Evolutionary conservation across 2,888 invertebrate genomes (phyloP), one percentile per base, ranked within the genome.

Genomic region (Eutolmus rufibarbis): DNA sequence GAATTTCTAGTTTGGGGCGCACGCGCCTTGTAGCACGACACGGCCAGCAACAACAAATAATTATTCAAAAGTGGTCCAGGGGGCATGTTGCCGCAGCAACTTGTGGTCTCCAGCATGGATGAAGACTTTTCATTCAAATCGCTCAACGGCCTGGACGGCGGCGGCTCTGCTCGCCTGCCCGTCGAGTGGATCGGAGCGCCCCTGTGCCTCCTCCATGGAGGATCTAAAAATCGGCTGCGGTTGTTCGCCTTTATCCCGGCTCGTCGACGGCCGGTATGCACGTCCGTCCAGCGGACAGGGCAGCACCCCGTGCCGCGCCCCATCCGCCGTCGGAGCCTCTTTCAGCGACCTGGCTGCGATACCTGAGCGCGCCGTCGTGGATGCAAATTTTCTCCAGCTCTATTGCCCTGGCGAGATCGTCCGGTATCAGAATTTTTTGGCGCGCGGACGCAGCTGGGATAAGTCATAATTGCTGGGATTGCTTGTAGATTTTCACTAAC

Each of bases 1-100:
- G 89, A 89, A 89, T 87, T 88, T 89, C 89, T 87, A 87, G 89
- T 89, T 89, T 86, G 28, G 31, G 77, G 57, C 76, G 86, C 86
- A 86, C 86, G 86, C 86, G 86, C 56, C 86, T 86, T 86, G 57
- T 77, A 86, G 4, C 51, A 51, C 76, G 19, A 23, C 74, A 66
- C 37, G 37, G n/a, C 37, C 74, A 28, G 74, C 76, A 86, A 56
- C 76, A 77, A 77, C 86, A 86, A 86, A 76, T 77, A 86, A 86
- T 86, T 86, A 86, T 77, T 86, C 77, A 56, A 66, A 66, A 77
- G 77, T 86, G 78, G 56, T 86, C 86, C 76, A 86, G 84, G 84
- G 84, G 84, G 84, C 84, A 19, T 74, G n/a, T 40, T 74, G 84
- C 66, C 31, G 40, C 7, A 23, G 66, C 66, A 19, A 66, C 40